phyloP scores from a whole-genome alignment of 30 jellyfish, hydroid and myxozoan genomes.

The Mastigias papua region DNA sequence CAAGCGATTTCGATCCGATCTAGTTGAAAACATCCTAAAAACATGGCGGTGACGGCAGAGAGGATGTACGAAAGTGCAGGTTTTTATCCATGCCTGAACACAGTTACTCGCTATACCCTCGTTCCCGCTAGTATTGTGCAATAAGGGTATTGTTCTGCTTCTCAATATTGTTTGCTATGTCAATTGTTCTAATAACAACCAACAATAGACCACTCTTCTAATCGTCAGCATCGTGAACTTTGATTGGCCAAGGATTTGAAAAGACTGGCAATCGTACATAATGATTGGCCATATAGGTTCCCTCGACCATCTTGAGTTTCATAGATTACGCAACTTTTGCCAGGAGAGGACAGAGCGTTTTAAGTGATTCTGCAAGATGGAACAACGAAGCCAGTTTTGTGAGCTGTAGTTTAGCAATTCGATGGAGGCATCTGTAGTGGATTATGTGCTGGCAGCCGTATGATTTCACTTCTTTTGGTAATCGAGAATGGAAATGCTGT shows the following conservation, averaged over 20 bases:
- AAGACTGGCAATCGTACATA: not conserved
- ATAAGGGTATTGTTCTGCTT: not conserved
- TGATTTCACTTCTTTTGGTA: no score
- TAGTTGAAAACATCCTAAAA: constrained; percentile 37
- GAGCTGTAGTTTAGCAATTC: not conserved
- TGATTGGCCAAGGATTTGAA: not conserved
- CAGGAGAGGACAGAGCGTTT: not conserved
- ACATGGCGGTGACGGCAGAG: constrained; percentile 69
- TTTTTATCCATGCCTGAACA: constrained; percentile 40
- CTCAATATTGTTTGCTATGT: not conserved
- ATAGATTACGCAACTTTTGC: not conserved
- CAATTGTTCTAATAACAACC: constrained; percentile 1
- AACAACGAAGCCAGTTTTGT: not conserved
- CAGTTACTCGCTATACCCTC: constrained; percentile 35
- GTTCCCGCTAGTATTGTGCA: constrained; percentile 60
- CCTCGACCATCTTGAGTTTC: not conserved
- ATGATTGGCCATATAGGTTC: not conserved
- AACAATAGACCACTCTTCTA: not conserved
- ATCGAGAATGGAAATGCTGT: no score
- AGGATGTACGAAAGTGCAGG: constrained; percentile 53
- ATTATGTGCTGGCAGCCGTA: no score
- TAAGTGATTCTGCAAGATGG: not conserved
- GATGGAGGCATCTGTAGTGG: no score
- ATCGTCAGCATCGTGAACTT: not conserved
- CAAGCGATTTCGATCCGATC: constrained; percentile 31